Evolutionary conservation across 2,113 vertebrate species (phyloP), one percentile per base, ranked within the genome.

Genomic region (Anhinga anhinga): DNA sequence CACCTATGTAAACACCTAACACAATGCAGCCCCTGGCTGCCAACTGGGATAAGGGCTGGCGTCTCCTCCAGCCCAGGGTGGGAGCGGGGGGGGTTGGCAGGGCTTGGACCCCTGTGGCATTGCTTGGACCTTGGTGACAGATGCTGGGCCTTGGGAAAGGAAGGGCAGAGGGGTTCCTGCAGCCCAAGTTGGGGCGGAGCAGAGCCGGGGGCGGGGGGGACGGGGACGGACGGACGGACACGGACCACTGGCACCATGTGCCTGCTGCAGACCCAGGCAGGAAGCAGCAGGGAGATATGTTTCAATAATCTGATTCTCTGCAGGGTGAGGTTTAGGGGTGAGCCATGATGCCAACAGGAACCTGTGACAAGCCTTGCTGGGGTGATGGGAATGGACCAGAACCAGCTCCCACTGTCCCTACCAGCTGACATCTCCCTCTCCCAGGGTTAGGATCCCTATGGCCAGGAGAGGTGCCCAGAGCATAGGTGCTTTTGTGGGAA

Each of bases 121-220:
- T 15, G 21, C 19, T 44, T 26, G 49, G 23, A 36, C 34, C 34
- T 3, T 10, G 77, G 62, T 79, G 66, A 47, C 9, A 29, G 50
- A 8, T 6, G 18, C 17, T 58, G 38, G 16, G 22, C 29, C 15
- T 20, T 15, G 63, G 53, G 42, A 77, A 11, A 10, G 36, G 25
- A 30, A 17, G 47, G 26, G n/a, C 44, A 62, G 26, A 56, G 73
- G 32, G 22, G 22, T 6, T 85, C 25, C 77, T 71, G 70, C 55
- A 74, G 22, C 27, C 56, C 47, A 3, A 0, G 3, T 0, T 18
- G 20, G 21, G 11, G 15, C 22, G 38, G 42, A 42, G 47, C 7
- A 8, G n/a, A 14, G 53, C 8, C 10, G 27, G 29, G 4, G 40
- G 53, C n/a, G n/a, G n/a, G n/a, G n/a, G n/a, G n/a, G n/a, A n/a